Conservation (phyloP, 2,888 invertebrate genomes). For the Parnassius apollo region DNA sequence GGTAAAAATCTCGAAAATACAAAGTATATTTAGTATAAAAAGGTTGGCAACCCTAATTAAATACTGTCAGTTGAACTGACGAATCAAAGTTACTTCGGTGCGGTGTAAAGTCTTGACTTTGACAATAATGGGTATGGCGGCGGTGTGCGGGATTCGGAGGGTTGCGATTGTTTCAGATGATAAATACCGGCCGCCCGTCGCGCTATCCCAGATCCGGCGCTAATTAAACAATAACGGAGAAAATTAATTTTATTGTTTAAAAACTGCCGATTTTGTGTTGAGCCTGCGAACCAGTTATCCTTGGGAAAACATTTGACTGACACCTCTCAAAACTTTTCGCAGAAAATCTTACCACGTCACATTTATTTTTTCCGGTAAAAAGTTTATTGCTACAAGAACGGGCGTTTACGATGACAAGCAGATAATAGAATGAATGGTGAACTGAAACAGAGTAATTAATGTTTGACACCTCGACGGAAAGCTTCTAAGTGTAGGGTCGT, state of each 20-base stretch:
- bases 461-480: slow-evolving; percentile 59
- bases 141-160: slow-evolving; percentile 42
- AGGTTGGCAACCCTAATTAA: too few species aligned
- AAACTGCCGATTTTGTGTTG: slow-evolving; percentile 71
- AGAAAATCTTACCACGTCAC: slow-evolving; percentile 47
- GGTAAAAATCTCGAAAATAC: too few species aligned
- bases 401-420: slow-evolving; percentile 56
- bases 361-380: slow-evolving; percentile 45
- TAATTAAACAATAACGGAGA: slow-evolving; percentile 80
- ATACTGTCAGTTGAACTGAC: slow-evolving; percentile 72
- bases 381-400: slow-evolving; percentile 43
- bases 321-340: slow-evolving; percentile 45
- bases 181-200: slow-evolving; percentile 77
- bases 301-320: slow-evolving; percentile 62
- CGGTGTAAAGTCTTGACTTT: slow-evolving; percentile 69
- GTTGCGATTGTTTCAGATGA: slow-evolving; percentile 76
- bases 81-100: slow-evolving; percentile 74
- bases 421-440: slow-evolving; percentile 46
- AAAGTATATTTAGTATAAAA: too few species aligned
- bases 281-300: slow-evolving; percentile 63
- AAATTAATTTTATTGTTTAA: slow-evolving; percentile 80
- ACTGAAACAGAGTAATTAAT: slow-evolving; percentile 46
- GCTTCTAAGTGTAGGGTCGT: slow-evolving; percentile 61
- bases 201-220: slow-evolving; percentile 74
- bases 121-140: slow-evolving; percentile 76